Conservation (phyloP, 2,797 vertebrate species). For the Picus viridis region DNA sequence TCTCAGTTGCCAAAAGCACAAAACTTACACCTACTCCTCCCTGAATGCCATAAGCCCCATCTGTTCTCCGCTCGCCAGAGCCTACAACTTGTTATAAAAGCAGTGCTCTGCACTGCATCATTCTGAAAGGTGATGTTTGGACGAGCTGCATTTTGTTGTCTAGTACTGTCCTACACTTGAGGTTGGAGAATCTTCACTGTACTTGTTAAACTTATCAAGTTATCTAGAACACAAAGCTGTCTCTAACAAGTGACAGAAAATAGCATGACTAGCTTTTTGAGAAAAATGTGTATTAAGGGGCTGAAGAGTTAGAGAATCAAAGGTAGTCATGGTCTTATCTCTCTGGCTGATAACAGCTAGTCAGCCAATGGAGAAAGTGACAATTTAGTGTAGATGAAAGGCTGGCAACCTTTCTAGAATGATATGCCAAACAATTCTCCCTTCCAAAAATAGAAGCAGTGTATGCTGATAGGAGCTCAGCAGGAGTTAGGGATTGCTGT, state of each 20-base stretch:
- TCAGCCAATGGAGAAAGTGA: constrained; percentile 22
- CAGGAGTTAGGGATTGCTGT: constrained; percentile 18
- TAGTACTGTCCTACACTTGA: background rate
- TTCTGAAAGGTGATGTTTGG: constrained; percentile 24
- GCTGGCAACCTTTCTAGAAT: constrained; percentile 38
- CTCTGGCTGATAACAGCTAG: background rate
- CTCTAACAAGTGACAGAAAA: background rate
- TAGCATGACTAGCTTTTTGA: background rate
- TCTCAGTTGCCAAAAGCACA: constrained; percentile 65
- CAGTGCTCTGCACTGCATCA: constrained; percentile 27
- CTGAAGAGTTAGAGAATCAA: background rate
- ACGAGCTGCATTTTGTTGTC: constrained; percentile 26
- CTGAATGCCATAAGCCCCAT: constrained; percentile 66
- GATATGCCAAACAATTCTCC: constrained; percentile 33
- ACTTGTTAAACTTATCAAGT: background rate
- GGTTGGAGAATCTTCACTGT: background rate
- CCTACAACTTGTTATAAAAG: constrained; percentile 64
- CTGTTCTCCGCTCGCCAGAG: constrained; percentile 59
- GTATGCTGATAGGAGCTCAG: constrained; percentile 6
- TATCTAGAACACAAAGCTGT: background rate
- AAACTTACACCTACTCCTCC: constrained; percentile 65
- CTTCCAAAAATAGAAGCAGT: constrained; percentile 46
- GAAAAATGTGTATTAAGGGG: background rate
- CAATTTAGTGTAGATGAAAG: constrained; percentile 31
- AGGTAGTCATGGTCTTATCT: background rate